phyloP scores from a whole-genome alignment of 2,888 invertebrate genomes.

The Geotrupes spiniger region DNA sequence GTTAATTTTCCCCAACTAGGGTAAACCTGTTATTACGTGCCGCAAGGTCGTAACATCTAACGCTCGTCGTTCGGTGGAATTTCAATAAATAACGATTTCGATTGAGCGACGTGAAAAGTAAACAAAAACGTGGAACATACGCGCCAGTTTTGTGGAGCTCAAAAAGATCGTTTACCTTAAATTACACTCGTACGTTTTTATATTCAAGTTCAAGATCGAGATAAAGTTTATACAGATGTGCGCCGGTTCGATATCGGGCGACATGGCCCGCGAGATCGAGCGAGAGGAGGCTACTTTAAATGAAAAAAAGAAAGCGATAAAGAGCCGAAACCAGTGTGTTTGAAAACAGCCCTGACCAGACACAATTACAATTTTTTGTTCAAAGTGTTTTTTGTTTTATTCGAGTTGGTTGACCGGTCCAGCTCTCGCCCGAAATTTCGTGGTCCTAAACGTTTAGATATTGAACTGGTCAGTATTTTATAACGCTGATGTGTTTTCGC shows the following conservation, averaged over 20 bases:
- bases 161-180: constrained; percentile 17
- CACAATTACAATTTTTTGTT: constrained; percentile 44
- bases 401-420: constrained; percentile 44
- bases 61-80: no score
- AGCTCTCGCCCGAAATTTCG: constrained; percentile 31
- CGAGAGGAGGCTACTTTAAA: background rate
- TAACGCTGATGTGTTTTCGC: no score
- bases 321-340: constrained; percentile 14
- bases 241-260: no score
- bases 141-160: background rate
- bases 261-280: background rate
- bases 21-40: no score
- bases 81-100: no score
- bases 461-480: constrained; percentile 46
- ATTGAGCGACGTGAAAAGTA: no score
- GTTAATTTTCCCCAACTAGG: no score
- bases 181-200: constrained; percentile 1
- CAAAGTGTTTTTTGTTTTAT: constrained; percentile 27
- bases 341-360: constrained; percentile 46
- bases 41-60: no score
- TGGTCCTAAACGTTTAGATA: constrained; percentile 47
- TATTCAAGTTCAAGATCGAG: no score
- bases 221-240: no score
- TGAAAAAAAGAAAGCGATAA: constrained; percentile 15
- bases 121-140: constrained; percentile 5